A percentile compares a stretch with the other conserved stretches of the same genome.
These are phyloP conservation scores for Patella depressa DNA, from an alignment of 2,888 invertebrate genomes.

Conservation along the genomic window DNA sequence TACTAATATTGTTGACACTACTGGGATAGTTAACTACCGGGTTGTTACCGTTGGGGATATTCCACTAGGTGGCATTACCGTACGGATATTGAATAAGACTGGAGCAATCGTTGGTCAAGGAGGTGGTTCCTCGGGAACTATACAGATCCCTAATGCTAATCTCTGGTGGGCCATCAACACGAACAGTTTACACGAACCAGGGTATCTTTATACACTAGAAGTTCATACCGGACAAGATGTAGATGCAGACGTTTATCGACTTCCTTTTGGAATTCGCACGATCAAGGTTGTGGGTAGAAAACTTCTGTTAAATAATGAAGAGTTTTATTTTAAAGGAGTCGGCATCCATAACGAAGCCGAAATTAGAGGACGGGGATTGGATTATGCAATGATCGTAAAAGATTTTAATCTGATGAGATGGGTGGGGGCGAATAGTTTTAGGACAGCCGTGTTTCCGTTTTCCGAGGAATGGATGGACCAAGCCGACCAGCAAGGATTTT, in stretches of 20 bases:
- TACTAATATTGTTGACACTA: conserved; percentile 73
- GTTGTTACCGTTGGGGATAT: no score
- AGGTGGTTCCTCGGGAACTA: conserved; percentile 74
- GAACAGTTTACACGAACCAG: conserved; percentile 69
- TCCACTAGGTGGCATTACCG: conserved; percentile 10
- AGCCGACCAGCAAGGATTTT: conserved; percentile 91
- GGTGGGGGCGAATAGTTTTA: conserved; percentile 94
- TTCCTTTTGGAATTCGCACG: conserved; percentile 88
- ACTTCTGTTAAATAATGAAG: conserved; percentile 84
- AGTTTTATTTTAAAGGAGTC: conserved; percentile 92
- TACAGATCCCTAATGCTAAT: conserved; percentile 79
- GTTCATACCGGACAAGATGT: conserved; percentile 29
- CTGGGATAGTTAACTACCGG: neutral
- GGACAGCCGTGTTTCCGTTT: conserved; percentile 98
- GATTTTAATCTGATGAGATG: conserved; percentile 95
- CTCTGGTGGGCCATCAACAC: conserved; percentile 96
- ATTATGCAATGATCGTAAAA: conserved; percentile 86
- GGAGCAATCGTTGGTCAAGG: conserved; percentile 51
- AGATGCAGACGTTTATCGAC: conserved; percentile 82
- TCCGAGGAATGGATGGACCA: conserved; percentile 96
- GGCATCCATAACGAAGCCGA: conserved; percentile 96
- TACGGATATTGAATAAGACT: conserved; percentile 52
- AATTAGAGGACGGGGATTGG: conserved; percentile 93
- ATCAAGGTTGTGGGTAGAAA: conserved; percentile 82
- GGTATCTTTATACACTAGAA: conserved; percentile 51